These are phyloP conservation scores for Antigone vipio DNA, from an alignment of 2,113 vertebrate species.

Conservation along the genomic window DNA sequence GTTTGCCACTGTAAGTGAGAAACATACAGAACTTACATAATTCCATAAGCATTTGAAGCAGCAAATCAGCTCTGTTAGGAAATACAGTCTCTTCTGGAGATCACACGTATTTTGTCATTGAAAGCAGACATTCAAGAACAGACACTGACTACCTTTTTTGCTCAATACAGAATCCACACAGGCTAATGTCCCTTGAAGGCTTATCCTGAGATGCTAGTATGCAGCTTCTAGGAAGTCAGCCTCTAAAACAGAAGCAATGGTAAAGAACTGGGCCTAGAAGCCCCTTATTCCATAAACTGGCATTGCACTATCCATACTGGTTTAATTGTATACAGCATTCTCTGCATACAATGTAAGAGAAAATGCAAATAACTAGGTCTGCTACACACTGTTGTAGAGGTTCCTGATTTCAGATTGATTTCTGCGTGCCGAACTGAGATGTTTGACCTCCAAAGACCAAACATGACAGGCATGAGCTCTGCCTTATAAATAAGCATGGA, in stretches of 20 bases:
- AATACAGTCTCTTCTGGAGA: not conserved
- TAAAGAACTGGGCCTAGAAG: not conserved
- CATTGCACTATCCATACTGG: not conserved
- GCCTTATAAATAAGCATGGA: not conserved
- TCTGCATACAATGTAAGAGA: not conserved
- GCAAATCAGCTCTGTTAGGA: not conserved
- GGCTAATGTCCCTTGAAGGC: not conserved
- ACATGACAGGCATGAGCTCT: not conserved
- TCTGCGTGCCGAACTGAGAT: not conserved
- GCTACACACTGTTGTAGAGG: not conserved
- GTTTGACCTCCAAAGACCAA: not conserved
- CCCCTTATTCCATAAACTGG: not conserved
- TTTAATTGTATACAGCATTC: not conserved
- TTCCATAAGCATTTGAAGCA: not conserved
- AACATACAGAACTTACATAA: not conserved
- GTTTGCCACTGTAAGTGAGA: not conserved
- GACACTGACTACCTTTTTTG: not conserved
- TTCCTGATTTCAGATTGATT: not conserved
- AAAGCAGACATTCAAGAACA: not conserved
- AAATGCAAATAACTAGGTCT: not conserved
- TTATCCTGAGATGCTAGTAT: not conserved
- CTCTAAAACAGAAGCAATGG: not conserved
- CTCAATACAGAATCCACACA: not conserved
- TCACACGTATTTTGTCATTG: not conserved
- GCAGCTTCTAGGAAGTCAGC: not conserved